Evolutionary conservation across 1,140 invertebrate species (phyloP).

Genomic region (Proctacanthus coquilletti): DNA sequence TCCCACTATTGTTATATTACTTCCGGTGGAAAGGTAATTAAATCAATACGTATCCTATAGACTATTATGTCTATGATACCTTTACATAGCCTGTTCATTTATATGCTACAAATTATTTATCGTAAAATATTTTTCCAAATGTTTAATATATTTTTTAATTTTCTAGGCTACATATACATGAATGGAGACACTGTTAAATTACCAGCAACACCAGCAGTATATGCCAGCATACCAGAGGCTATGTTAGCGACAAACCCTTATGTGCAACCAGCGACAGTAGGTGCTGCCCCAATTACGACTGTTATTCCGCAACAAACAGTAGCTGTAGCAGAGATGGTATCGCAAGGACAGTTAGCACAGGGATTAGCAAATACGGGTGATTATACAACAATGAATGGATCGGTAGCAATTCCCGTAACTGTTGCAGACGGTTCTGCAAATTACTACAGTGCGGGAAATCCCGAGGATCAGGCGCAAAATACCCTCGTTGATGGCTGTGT

Average conservation of each 20-base stretch:
- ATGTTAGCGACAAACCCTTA: constrained; percentile 21
- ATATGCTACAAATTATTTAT: too few species aligned
- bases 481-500: too few species aligned
- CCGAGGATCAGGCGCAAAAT: too few species aligned
- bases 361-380: constrained; percentile 15
- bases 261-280: constrained; percentile 9
- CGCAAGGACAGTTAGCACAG: neutral
- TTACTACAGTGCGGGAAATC: neutral
- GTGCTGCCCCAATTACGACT: neutral
- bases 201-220: constrained; percentile 43
- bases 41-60: too few species aligned
- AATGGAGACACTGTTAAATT: constrained; percentile 60
- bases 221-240: constrained; percentile 39
- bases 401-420: neutral
- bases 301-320: neutral
- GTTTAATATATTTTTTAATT: constrained; percentile 1
- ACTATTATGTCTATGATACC: too few species aligned
- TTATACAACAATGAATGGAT: constrained; percentile 7
- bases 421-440: neutral
- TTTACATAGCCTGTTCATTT: too few species aligned
- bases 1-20: neutral
- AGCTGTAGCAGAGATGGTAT: neutral
- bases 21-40: too few species aligned
- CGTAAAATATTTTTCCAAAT: too few species aligned
- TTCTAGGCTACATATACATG: constrained; percentile 53